Evolutionary conservation across 2,113 vertebrate genomes (phyloP).

Genomic region (Okapia johnstoni): DNA sequence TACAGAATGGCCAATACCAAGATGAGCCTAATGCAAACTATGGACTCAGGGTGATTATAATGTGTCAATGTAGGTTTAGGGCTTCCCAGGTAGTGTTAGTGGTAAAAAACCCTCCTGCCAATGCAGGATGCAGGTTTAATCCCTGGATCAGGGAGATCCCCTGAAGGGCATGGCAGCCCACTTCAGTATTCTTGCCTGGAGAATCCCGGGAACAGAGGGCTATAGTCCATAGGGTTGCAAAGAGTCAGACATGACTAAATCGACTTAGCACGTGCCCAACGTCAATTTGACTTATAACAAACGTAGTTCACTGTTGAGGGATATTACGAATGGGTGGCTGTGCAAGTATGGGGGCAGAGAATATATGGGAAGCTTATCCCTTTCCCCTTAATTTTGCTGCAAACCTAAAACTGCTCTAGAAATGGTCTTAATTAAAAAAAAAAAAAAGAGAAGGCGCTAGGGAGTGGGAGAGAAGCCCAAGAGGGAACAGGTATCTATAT

Average conservation of each 20-base stretch:
- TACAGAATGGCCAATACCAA: not conserved
- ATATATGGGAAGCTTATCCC: not conserved
- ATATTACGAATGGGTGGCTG: not conserved
- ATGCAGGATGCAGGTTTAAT: not conserved
- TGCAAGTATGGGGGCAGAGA: not conserved
- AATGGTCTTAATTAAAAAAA: not conserved
- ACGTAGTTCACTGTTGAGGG: not conserved
- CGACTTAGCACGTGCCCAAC: not conserved
- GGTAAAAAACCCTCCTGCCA: not conserved
- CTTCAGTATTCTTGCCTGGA: not conserved
- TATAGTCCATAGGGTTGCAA: not conserved
- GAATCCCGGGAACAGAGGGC: not conserved
- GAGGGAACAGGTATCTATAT: not conserved
- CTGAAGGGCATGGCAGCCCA: not conserved
- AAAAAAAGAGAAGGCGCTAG: not conserved
- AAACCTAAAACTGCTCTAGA: not conserved
- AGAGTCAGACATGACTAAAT: not conserved
- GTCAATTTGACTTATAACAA: not conserved
- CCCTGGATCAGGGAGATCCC: not conserved
- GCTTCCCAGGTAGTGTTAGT: not conserved
- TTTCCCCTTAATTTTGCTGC: not conserved
- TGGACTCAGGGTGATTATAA: too few species aligned
- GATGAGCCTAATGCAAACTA: not conserved
- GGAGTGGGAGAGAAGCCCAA: not conserved
- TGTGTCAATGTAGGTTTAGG: not conserved